A percentile compares a stretch with the other conserved stretches of the same genome.
These are phyloP conservation scores for Galaxea fascicularis DNA, from an alignment of 92 coral and sea anemone genomes.

Conservation along the genomic window DNA sequence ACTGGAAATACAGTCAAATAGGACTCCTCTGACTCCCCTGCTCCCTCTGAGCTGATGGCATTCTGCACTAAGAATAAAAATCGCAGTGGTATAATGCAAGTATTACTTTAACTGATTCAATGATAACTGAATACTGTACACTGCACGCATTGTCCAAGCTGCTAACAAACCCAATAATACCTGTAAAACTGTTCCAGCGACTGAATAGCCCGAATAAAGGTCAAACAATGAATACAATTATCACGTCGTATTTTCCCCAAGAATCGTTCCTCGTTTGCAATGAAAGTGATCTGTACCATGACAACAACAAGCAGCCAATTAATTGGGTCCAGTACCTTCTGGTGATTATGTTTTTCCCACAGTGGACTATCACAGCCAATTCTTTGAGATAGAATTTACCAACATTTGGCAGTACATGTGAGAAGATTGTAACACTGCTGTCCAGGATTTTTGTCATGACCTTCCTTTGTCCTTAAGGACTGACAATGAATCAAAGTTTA, in stretches of 20 bases:
- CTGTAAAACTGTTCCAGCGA: not conserved
- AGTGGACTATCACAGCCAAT: too few species aligned
- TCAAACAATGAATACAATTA: not conserved
- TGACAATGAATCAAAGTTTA: slow-evolving; percentile 29
- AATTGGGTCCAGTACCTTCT: too few species aligned
- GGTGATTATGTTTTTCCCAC: too few species aligned
- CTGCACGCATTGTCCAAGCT: slow-evolving; percentile 12
- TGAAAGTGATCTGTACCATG: not conserved
- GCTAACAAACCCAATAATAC: not conserved
- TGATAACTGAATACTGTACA: slow-evolving; percentile 1
- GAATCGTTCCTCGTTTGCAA: not conserved
- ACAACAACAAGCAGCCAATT: too few species aligned
- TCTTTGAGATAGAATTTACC: too few species aligned
- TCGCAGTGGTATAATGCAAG: slow-evolving; percentile 9
- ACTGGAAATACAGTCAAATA: too few species aligned
- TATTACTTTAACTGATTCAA: not conserved
- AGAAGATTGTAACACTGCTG: too few species aligned
- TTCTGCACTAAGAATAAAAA: slow-evolving; percentile 22
- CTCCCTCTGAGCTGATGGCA: too few species aligned
- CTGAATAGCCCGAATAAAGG: not conserved
- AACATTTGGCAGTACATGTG: too few species aligned
- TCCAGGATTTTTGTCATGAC: too few species aligned
- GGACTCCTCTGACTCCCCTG: too few species aligned
- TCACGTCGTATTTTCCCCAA: not conserved
- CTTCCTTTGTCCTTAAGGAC: too few species aligned